Conservation (phyloP, 2,888 invertebrate genomes). For the Adelognathus sp. region DNA sequence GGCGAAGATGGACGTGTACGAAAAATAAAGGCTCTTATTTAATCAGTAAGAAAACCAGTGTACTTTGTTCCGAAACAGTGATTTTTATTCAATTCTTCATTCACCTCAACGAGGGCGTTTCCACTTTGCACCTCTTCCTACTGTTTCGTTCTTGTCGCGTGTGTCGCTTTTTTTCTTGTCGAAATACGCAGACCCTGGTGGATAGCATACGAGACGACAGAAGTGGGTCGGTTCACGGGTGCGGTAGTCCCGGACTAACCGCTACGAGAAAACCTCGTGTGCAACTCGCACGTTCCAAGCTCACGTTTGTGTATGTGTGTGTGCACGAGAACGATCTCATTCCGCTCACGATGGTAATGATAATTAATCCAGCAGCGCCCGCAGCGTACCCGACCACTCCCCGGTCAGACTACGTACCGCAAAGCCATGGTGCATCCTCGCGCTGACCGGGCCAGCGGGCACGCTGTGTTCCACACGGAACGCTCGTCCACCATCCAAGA, state of each 20-base stretch:
- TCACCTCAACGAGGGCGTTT: slow-evolving; percentile 11
- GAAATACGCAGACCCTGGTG: slow-evolving; percentile 3
- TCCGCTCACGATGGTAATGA: slow-evolving; percentile 71
- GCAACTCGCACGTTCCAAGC: slow-evolving; percentile 32
- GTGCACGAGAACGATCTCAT: slow-evolving; percentile 63
- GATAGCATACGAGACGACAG: slow-evolving; percentile 55
- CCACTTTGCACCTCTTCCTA: slow-evolving; percentile 2
- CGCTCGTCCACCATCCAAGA: slow-evolving; percentile 1
- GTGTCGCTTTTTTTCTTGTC: not conserved
- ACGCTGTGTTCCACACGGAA: slow-evolving; percentile 5
- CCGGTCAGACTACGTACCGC: slow-evolving; percentile 28
- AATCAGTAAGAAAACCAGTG: no score
- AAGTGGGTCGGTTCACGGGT: slow-evolving; percentile 77
- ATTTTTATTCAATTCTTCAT: slow-evolving; percentile 2
- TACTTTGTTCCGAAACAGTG: no score
- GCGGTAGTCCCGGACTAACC: slow-evolving; percentile 73
- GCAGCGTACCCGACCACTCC: slow-evolving; percentile 53
- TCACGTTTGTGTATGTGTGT: no score
- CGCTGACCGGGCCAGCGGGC: slow-evolving; percentile 23
- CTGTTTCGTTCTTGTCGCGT: slow-evolving; percentile 12
- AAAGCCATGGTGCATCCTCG: slow-evolving; percentile 57
- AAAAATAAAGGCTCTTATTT: no score
- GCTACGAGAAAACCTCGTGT: slow-evolving; percentile 46
- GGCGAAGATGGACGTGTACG: no score
- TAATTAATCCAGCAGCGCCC: slow-evolving; percentile 75